Evolutionary conservation across 2,888 invertebrate species (phyloP), one percentile per base, ranked within the genome.

Genomic region (Diarsia mendica): DNA sequence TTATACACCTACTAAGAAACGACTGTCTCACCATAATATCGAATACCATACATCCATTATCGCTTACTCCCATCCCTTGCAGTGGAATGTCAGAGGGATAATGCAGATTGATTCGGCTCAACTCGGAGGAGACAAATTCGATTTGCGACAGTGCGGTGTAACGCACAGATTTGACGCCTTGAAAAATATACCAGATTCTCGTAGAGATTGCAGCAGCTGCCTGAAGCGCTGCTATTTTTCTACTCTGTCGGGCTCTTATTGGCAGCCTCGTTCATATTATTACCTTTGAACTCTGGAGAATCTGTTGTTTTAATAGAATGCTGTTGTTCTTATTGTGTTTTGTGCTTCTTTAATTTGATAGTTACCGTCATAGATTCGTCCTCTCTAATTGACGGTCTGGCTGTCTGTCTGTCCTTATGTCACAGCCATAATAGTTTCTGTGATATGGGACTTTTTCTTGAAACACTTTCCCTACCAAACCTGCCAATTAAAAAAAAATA

Each of bases 81-180:
- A 61, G 39, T 67, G 44, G 82, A 66, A 63, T 73, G 87, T 82
- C 89, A 87, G 83, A 84, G 84, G 92, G 92, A 93, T 95, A 95
- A 96, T 94, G 93, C 93, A 94, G 95, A 96, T 96, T 96, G 96
- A 95, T 95, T 95, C 93, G 92, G 91, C 93, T 94, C 93, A 93
- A 93, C 91, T 90, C 89, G 89, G 90, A 91, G 90, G 90, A 93
- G 94, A 95, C 94, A 94, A 95, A 96, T 95, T 95, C 95, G 95
- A 95, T 96, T 95, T 95, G 91, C 91, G 91, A 90, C 90, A 86
- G 82, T 85, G 87, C 86, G 88, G 85, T 82, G 85, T 88, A 87
- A 87, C 88, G 88, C 87, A 84, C 79, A 77, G 89, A 90, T 91
- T 92, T 91, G 91, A 92, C 89, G 90, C 88, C 85, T 86, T 91